Percentiles rank a stretch among this genome's conserved stretches.
These are phyloP conservation scores for Pseudotriccus pelzelni DNA, from an alignment of 2,797 vertebrate genomes.

Conservation along the genomic window DNA sequence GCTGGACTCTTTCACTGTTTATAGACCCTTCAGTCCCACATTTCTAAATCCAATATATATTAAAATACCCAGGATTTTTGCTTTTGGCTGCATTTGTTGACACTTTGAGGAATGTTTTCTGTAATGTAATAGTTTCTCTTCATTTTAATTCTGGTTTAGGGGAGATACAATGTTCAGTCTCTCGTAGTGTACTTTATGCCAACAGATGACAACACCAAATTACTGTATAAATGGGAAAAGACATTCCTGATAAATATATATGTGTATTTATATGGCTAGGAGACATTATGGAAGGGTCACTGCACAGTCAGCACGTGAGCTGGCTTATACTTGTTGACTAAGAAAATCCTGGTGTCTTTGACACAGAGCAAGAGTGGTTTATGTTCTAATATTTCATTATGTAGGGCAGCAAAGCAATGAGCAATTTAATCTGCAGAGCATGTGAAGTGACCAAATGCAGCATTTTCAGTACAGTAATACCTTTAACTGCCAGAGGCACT, in stretches of 20 bases:
- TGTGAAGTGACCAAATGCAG: not conserved
- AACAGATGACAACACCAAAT: conserved; percentile 16
- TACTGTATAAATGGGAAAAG: conserved; percentile 14
- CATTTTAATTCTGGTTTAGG: not conserved
- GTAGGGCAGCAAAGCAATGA: not conserved
- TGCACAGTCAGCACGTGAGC: conserved; percentile 23
- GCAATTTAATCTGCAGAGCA: not conserved
- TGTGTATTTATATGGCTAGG: not conserved
- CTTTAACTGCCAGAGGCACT: not conserved
- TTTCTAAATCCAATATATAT: not conserved
- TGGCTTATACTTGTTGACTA: conserved; percentile 36
- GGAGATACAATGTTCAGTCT: not conserved
- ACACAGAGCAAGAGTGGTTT: not conserved
- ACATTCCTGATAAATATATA: conserved; percentile 13
- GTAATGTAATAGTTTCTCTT: conserved; percentile 23
- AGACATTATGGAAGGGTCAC: conserved; percentile 40
- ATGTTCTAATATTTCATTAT: not conserved
- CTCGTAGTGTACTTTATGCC: not conserved
- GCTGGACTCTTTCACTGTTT: not conserved
- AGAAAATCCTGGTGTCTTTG: conserved; percentile 26
- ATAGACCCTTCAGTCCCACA: not conserved
- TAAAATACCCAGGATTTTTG: conserved; percentile 5
- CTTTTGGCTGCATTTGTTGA: not conserved
- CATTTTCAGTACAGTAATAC: not conserved
- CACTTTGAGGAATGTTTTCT: not conserved